Evolutionary conservation across 2,888 invertebrate genomes (phyloP).

Genomic region (Leptinotarsa tumamoca): DNA sequence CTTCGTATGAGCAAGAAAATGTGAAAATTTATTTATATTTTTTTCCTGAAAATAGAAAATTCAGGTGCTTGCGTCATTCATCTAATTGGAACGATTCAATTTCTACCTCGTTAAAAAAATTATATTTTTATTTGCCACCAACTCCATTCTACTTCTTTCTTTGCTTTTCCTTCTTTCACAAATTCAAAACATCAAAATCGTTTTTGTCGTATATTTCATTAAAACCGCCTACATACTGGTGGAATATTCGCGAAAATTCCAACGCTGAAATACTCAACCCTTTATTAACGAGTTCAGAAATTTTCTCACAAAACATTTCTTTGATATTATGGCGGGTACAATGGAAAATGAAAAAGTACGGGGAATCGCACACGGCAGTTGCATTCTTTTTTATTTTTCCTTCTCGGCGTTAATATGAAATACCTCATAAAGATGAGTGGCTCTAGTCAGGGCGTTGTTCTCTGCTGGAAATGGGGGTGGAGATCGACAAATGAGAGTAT

Average conservation of each 20-base stretch:
- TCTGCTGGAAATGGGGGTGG: conserved; percentile 6
- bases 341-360: conserved; percentile 34
- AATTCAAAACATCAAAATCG: background rate
- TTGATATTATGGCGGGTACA: conserved; percentile 35
- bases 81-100: too few species aligned
- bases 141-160: too few species aligned
- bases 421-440: conserved; percentile 26
- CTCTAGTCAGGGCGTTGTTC: conserved; percentile 16
- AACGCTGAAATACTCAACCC: conserved; percentile 26
- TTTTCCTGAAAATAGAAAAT: too few species aligned
- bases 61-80: too few species aligned
- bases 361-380: conserved; percentile 26
- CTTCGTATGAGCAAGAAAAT: too few species aligned
- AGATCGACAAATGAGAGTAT: background rate
- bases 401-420: conserved; percentile 28
- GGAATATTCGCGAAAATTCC: conserved; percentile 22
- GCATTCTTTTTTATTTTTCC: conserved; percentile 29
- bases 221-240: background rate
- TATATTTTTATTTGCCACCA: too few species aligned
- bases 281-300: conserved; percentile 33
- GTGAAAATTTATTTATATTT: too few species aligned
- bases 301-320: conserved; percentile 33
- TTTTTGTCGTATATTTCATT: conserved; percentile 5
- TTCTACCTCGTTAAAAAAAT: too few species aligned
- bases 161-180: too few species aligned